Conservation (phyloP, 2,797 vertebrate genomes). For the Esox lucius region DNA sequence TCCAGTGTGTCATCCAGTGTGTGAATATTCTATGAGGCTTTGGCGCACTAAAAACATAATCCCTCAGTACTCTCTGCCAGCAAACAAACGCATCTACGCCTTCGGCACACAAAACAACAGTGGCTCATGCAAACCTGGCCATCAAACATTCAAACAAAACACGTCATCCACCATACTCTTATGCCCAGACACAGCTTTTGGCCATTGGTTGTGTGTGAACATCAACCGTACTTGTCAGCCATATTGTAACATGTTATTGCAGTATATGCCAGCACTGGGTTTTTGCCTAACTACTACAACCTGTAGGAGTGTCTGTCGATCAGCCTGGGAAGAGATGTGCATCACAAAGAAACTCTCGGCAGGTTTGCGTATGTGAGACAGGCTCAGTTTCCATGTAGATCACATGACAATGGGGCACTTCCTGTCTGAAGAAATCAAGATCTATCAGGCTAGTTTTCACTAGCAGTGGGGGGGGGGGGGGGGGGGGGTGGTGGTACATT, state of each 20-base stretch:
- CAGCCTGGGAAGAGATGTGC: slow-evolving; percentile 47
- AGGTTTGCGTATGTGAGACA: slow-evolving; percentile 44
- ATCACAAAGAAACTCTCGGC: slow-evolving; percentile 34
- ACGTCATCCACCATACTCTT: slow-evolving; percentile 40
- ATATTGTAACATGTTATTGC: slow-evolving; percentile 12
- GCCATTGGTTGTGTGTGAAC: too few species aligned
- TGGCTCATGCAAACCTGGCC: slow-evolving; percentile 39
- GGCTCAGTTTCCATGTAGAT: slow-evolving; percentile 47
- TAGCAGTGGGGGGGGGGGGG: slow-evolving; percentile 18
- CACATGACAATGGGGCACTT: slow-evolving; percentile 21
- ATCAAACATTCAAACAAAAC: slow-evolving; percentile 40
- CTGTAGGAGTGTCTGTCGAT: slow-evolving; percentile 42
- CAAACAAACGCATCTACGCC: slow-evolving; percentile 33
- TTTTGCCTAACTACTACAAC: slow-evolving; percentile 55
- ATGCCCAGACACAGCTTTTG: slow-evolving; percentile 44
- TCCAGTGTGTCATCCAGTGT: slow-evolving; percentile 55
- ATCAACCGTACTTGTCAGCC: slow-evolving; percentile 1
- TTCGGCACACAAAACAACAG: slow-evolving; percentile 43
- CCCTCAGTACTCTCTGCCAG: slow-evolving; percentile 19
- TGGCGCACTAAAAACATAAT: slow-evolving; percentile 27
- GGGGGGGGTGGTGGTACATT: slow-evolving; percentile 69
- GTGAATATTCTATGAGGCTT: slow-evolving; percentile 37
- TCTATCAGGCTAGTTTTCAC: slow-evolving; percentile 20
- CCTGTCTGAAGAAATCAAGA: slow-evolving; percentile 25
- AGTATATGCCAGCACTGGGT: neutral